phyloP scores from a whole-genome alignment of 1,140 invertebrate genomes.

The Popillia japonica region DNA sequence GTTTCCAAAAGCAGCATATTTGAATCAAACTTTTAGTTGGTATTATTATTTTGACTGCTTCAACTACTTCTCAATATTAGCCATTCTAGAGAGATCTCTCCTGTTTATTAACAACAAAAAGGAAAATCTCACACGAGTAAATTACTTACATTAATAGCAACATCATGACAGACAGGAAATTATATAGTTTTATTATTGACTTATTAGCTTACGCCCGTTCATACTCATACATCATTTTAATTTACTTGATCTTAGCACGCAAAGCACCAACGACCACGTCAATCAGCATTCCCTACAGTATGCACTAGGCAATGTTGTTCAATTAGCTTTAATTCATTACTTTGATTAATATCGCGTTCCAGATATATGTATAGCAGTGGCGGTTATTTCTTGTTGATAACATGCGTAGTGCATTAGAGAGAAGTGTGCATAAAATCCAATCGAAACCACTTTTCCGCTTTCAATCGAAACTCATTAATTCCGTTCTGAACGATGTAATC shows the following conservation, averaged over 20 bases:
- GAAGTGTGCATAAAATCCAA: background rate
- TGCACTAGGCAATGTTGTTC: background rate
- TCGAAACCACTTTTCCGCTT: slow-evolving; percentile 13
- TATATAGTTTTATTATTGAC: background rate
- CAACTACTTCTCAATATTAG: too few species aligned
- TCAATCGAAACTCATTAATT: background rate
- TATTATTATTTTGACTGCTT: too few species aligned
- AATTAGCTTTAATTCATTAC: slow-evolving; percentile 31
- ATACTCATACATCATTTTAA: background rate
- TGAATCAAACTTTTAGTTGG: too few species aligned
- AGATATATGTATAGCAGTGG: background rate
- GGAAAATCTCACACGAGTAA: background rate
- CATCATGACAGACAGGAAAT: background rate
- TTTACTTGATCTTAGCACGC: background rate
- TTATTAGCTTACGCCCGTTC: background rate
- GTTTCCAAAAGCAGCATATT: too few species aligned
- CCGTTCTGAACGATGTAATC: background rate
- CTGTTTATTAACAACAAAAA: too few species aligned
- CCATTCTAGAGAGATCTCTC: too few species aligned
- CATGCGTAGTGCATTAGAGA: background rate
- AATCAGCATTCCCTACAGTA: background rate
- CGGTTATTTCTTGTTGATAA: background rate
- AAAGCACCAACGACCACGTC: background rate
- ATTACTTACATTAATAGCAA: background rate
- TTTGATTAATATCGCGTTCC: slow-evolving; percentile 12